Evolutionary conservation across 1,140 invertebrate genomes (phyloP), one percentile per base, ranked within the genome.

Genomic region (Bathynomus jamesi): DNA sequence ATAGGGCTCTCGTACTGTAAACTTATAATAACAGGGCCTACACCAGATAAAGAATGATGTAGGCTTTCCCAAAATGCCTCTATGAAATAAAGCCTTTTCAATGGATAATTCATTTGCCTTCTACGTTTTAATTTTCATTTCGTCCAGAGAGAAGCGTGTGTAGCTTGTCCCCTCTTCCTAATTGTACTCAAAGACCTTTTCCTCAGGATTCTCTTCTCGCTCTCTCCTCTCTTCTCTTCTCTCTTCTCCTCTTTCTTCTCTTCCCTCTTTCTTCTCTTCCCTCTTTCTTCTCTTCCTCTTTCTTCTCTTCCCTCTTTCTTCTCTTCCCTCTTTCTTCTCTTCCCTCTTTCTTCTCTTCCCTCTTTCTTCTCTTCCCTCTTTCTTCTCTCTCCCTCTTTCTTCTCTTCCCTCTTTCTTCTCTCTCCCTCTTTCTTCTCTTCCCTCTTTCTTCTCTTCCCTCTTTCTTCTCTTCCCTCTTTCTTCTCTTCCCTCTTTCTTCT

Each of bases 251-350:
- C 28, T 31, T 21, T 65, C 27, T 27, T 21, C 21, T 5, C 11
- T 28, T 27, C 28, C 21, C 24, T 30, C 64, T 65, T 7, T 30
- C 28, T 30, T 28, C 29, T 28, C 62, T 70, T 69, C 65, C 4
- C 71, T 61, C 27, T 70, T 60, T 29, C 30, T 69, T 21, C 21
- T 21, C 46, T 8, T 21, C 28, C 17, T 62, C 61, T 10, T 21
- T n/a, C 30, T 28, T 11, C 28, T 78, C 46, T 24, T 28, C 29
- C 13, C 7, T 66, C 61, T 72, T 21, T 64, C 25, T 25, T 76
- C 40, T 17, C 30, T n/a, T 24, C 28, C 65, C 40, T 74, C 40
- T 65, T 46, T 61, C 10, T n/a, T 28, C 28, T 30, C 64, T 28
- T 21, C 29, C 24, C 21, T 27, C 29, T 31, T 4, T 31, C 5